Conservation (phyloP, 2,113 vertebrate species). For the Myiozetetes cayanensis region DNA sequence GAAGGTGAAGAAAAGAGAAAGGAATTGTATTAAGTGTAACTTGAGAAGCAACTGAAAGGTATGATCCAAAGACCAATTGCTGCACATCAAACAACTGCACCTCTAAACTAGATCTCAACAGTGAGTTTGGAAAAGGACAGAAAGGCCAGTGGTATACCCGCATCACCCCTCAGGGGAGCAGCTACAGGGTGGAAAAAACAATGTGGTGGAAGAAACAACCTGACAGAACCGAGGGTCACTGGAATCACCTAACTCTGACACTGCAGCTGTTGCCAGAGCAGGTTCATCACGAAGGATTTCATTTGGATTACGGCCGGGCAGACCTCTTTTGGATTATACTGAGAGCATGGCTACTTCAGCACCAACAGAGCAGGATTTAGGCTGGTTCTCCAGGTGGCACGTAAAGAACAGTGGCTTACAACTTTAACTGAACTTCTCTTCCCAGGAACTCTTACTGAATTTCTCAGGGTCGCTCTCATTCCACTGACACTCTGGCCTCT, state of each 20-base stretch:
- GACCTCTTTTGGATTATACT: not conserved
- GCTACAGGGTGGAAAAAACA: not conserved
- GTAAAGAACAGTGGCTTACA: not conserved
- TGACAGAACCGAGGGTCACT: not conserved
- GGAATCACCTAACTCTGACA: not conserved
- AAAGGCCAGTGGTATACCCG: not conserved
- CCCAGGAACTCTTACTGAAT: not conserved
- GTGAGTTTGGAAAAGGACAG: not conserved
- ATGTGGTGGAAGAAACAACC: not conserved
- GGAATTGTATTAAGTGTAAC: not conserved
- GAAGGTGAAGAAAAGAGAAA: not conserved
- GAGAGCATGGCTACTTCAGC: not conserved
- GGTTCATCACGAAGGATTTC: not conserved
- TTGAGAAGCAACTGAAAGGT: not conserved
- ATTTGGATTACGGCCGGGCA: not conserved
- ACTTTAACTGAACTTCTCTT: not conserved
- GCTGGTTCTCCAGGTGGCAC: not conserved
- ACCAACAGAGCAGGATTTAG: not conserved
- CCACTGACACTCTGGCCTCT: not conserved
- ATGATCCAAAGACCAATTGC: not conserved
- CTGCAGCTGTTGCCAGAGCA: not conserved
- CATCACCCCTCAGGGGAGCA: accelerated
- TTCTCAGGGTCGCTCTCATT: not conserved
- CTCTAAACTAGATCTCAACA: not conserved
- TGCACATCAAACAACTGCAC: not conserved